Evolutionary conservation across 1,140 invertebrate species (phyloP), one percentile per base, ranked within the genome.

Genomic region (Archivesica marissinica): DNA sequence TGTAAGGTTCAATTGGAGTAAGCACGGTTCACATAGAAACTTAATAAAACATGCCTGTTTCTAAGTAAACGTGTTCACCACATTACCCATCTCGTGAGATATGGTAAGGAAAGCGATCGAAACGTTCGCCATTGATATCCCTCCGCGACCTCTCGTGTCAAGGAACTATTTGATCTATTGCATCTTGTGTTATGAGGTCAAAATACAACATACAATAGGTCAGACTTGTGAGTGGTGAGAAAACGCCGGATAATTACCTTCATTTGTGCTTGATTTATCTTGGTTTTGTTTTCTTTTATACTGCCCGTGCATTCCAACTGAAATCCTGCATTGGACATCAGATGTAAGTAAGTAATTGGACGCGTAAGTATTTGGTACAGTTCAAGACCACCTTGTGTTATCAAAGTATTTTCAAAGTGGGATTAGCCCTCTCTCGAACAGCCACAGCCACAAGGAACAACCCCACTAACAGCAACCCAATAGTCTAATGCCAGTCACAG

Each of bases 1-100:
- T 50, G 54, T 74, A 70, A 23, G 68, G 80, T 50, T 75, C 70
- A 61, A 74, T 61, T 59, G 52, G 39, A 74, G 28, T 75, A 56
- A 44, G 4, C 52, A 83, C 70, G 80, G 80, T 56, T 83, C 80
- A 75, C 70, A 39, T 39, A 56, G 44, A 44, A 75, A 64, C 70
- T 61, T 83, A 75, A 83, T 83, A 83, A 72, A 74, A 74, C 80
- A 61, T 44, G 80, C n/a, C 70, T 75, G 80, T 59, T 52, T 75
- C 30, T 72, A 54, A 41, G 64, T 35, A 47, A 44, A 74, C 54
- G 79, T 75, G 80, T 52, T 83, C 39, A 44, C 44, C 68, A 64
- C 41, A 70, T 82, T 83, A 83, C 52, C 35, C 39, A 59, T 47
- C 13, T 39, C 2, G 68, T 56, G 44, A 83, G 80, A 82, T 72